phyloP scores from a whole-genome alignment of 1,140 invertebrate genomes.

The Zaprionus taronus region DNA sequence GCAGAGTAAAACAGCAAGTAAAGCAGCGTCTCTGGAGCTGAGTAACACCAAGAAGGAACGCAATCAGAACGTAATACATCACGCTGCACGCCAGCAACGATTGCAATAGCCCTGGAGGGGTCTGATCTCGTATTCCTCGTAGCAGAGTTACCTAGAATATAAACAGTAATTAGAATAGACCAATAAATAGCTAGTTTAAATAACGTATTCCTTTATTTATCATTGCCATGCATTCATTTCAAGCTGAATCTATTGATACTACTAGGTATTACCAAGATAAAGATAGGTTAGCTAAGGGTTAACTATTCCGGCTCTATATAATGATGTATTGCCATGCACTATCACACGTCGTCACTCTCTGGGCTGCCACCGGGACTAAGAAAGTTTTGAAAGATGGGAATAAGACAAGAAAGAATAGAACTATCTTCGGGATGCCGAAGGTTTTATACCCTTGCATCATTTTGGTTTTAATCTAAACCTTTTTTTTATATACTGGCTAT shows the following conservation, averaged over 20 bases:
- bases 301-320: background rate
- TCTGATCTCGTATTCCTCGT: too few relatives aligned
- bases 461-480: too few relatives aligned
- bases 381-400: background rate
- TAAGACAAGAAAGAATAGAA: too few relatives aligned
- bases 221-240: background rate
- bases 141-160: background rate
- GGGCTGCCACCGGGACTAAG: slow-evolving; percentile 1
- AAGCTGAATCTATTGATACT: background rate
- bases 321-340: slow-evolving; percentile 1
- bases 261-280: background rate
- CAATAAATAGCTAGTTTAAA: background rate
- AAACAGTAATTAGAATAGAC: background rate
- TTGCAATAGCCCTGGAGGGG: too few relatives aligned
- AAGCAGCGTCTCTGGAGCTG: background rate
- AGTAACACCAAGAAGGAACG: background rate
- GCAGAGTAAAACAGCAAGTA: background rate
- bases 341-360: background rate
- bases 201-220: slow-evolving; percentile 6
- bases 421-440: too few relatives aligned
- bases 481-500: too few relatives aligned
- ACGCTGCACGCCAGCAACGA: too few relatives aligned
- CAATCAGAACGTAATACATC: background rate
- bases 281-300: background rate
- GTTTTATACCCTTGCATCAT: too few relatives aligned